A percentile compares a stretch with the other conserved stretches of the same genome.
Conservation (phyloP, 92 coral and sea anemone genomes). For the Meandrina meandrites region DNA sequence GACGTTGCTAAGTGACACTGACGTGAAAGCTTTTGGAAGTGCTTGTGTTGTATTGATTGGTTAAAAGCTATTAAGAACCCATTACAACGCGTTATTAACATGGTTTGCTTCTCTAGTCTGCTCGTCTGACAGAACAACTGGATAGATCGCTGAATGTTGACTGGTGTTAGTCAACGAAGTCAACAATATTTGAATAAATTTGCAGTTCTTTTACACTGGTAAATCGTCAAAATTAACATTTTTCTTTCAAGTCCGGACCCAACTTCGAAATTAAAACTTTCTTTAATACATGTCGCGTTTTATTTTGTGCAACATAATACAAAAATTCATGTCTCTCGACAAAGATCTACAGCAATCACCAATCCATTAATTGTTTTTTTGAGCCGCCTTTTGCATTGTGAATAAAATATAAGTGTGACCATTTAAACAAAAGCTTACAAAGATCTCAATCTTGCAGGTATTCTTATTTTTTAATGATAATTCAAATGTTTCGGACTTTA, state of each 20-base stretch:
- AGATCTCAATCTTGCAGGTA: neutral
- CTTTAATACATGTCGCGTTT: neutral
- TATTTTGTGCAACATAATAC: neutral
- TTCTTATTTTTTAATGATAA: neutral
- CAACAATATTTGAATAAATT: neutral
- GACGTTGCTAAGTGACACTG: neutral
- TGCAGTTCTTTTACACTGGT: neutral
- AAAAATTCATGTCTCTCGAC: neutral
- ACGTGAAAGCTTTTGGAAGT: neutral
- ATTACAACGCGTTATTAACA: too few species aligned
- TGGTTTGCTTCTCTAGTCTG: neutral
- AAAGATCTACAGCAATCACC: neutral
- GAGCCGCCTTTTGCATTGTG: neutral
- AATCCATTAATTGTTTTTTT: neutral
- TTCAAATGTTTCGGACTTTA: neutral
- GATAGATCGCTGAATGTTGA: neutral
- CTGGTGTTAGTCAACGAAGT: neutral
- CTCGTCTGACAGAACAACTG: neutral
- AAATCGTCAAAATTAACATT: neutral
- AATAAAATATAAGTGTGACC: neutral
- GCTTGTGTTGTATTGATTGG: neutral
- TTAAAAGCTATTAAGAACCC: neutral
- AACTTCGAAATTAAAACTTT: neutral
- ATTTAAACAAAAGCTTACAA: neutral
- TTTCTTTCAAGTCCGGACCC: neutral